These are phyloP conservation scores for Budorcas taxicolor DNA, from an alignment of 2,113 vertebrate species.

Conservation along the genomic window DNA sequence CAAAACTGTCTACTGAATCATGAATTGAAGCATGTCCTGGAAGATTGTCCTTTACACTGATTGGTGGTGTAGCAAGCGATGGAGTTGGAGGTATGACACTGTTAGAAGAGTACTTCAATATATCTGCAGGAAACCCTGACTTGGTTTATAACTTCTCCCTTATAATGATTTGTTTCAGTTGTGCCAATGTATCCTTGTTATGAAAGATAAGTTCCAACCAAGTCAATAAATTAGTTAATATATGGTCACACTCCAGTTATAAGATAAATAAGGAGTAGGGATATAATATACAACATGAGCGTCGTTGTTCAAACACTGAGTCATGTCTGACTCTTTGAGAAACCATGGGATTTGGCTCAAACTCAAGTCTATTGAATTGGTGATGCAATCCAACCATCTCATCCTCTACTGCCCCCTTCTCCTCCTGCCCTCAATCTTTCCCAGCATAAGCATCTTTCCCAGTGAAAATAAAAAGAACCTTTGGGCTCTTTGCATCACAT, in stretches of 20 bases:
- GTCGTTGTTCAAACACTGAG: background rate
- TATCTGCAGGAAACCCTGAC: background rate
- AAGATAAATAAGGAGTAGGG: background rate
- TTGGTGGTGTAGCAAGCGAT: background rate
- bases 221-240: constrained; percentile 16
- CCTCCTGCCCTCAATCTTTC: background rate
- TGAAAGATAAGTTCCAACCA: background rate
- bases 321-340: background rate
- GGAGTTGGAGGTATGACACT: background rate
- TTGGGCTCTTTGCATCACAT: background rate
- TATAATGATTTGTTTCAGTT: background rate
- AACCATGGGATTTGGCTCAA: background rate
- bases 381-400: background rate
- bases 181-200: background rate
- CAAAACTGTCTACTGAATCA: background rate
- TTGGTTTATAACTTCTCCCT: background rate
- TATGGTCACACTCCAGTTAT: background rate
- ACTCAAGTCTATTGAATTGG: background rate
- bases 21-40: background rate
- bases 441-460: background rate
- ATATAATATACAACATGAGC: background rate
- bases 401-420: background rate
- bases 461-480: background rate
- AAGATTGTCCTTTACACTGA: background rate
- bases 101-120: background rate